Evolutionary conservation across 2,113 vertebrate species (phyloP).

Genomic region (Tretioscincus oriximinensis): DNA sequence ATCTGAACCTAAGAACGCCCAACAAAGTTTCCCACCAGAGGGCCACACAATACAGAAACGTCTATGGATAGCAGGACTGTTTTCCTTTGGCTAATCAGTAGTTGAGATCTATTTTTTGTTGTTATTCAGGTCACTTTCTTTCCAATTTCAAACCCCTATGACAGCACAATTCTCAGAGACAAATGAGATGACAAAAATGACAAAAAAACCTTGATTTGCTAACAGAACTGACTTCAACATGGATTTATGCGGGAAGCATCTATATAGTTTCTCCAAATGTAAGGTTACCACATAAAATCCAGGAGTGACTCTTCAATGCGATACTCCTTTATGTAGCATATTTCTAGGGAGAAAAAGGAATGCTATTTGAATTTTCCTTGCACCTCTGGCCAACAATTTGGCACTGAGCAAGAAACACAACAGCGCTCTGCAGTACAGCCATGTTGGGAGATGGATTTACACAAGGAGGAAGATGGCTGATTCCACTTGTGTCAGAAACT

Average conservation of each 20-base stretch:
- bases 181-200: slow-evolving; percentile 5
- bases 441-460: neutral
- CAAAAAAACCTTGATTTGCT: no score
- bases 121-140: slow-evolving; percentile 19
- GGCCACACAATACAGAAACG: neutral
- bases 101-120: slow-evolving; percentile 19
- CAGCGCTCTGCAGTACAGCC: no score
- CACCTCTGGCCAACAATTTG: no score
- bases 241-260: no score
- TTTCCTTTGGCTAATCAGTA: neutral
- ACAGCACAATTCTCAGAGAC: slow-evolving; percentile 21
- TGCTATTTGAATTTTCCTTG: no score
- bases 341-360: no score
- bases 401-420: no score
- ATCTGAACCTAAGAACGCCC: neutral
- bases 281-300: no score
- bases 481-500: slow-evolving; percentile 34
- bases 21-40: neutral
- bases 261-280: no score
- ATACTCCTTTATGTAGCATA: no score
- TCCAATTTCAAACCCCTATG: slow-evolving; percentile 47
- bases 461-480: neutral
- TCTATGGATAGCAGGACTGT: neutral
- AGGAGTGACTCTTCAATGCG: no score
- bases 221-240: no score